Conservation (phyloP, 2,797 vertebrate genomes). For the Lepilemur ruficaudatus region DNA sequence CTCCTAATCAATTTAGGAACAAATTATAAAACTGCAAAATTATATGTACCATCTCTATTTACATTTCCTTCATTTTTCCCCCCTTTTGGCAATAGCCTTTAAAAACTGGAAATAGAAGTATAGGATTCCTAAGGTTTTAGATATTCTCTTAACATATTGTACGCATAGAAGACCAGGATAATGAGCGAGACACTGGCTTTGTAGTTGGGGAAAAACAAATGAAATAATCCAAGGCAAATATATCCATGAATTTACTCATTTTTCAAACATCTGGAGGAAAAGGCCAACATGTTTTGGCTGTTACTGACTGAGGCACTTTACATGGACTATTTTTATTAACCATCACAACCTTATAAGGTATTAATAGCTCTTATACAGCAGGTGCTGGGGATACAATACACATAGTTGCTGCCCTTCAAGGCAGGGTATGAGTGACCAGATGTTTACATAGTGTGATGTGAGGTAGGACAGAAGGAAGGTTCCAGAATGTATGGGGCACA, state of each 20-base stretch:
- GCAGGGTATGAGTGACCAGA: fast-evolving
- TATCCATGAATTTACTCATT: background rate
- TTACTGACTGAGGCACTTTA: background rate
- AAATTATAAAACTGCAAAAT: background rate
- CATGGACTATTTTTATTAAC: background rate
- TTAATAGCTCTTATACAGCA: background rate
- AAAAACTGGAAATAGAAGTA: background rate
- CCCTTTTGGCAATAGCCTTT: background rate
- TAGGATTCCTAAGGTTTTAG: background rate
- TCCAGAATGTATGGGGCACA: background rate
- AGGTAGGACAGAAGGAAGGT: background rate
- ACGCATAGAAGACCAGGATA: background rate
- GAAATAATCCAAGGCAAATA: background rate
- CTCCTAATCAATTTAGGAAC: background rate
- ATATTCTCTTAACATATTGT: background rate
- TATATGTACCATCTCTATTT: background rate
- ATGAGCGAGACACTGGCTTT: background rate
- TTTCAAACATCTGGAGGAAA: background rate
- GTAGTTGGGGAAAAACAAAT: background rate
- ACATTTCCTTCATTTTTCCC: background rate
- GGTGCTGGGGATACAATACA: background rate
- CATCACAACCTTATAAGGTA: background rate
- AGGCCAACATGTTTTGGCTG: background rate
- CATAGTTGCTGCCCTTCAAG: background rate
- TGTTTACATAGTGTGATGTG: background rate